Evolutionary conservation across 2,113 vertebrate genomes (phyloP).

Genomic region (Pedionomus torquatus): DNA sequence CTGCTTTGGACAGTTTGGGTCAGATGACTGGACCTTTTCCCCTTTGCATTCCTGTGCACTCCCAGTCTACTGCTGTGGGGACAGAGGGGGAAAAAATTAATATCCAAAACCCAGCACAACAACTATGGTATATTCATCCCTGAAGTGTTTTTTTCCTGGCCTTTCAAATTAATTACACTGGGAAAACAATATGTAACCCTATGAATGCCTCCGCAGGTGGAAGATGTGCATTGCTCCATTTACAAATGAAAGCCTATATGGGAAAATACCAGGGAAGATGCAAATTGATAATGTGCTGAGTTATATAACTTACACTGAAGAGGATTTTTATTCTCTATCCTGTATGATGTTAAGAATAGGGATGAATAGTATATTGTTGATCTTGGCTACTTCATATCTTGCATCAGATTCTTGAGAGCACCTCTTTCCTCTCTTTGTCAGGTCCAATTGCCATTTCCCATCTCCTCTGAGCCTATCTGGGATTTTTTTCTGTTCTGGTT

Average conservation of each 20-base stretch:
- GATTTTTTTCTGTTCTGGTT: neutral
- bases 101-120: neutral
- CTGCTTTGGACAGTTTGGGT: neutral
- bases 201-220: neutral
- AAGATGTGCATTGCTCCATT: neutral
- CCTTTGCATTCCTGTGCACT: rapidly evolving
- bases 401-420: neutral
- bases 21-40: neutral
- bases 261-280: neutral
- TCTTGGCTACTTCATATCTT: neutral
- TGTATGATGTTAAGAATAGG: neutral
- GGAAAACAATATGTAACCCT: neutral
- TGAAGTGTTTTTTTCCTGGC: neutral
- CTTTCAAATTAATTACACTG: neutral
- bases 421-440: neutral
- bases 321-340: neutral
- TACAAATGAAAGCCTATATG: neutral
- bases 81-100: neutral
- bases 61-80: rapidly evolving
- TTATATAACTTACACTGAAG: neutral
- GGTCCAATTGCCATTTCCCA: neutral
- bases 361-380: neutral
- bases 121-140: neutral
- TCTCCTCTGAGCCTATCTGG: neutral
- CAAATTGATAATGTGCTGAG: neutral